phyloP scores from a whole-genome alignment of 1,140 invertebrate genomes.

The Stratiolaelaps scimitus region DNA sequence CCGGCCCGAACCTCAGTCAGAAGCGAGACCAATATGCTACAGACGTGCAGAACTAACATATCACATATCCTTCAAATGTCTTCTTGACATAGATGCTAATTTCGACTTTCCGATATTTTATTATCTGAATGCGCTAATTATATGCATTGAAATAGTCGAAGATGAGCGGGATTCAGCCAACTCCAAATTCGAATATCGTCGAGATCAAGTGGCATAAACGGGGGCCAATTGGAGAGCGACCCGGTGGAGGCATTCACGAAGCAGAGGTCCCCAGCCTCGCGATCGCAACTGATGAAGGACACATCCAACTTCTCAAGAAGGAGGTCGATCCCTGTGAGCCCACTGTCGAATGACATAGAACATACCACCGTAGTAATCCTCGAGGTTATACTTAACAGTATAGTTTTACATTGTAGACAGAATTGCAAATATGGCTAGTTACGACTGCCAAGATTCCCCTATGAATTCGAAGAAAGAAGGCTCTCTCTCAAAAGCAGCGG shows the following conservation, averaged over 20 bases:
- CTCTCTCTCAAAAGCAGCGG: conserved; percentile 42
- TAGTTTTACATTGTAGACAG: no score
- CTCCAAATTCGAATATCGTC: conserved; percentile 51
- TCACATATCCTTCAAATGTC: no score
- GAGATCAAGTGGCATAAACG: conserved; percentile 72
- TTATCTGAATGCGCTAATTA: conserved; percentile 21
- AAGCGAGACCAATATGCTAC: no score
- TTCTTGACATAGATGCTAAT: no score
- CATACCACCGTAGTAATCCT: conserved; percentile 29
- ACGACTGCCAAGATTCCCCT: no score
- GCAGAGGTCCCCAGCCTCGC: conserved; percentile 61
- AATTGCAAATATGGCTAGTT: no score
- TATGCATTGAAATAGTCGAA: conserved; percentile 48
- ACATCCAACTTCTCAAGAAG: conserved; percentile 71
- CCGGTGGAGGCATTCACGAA: background rate
- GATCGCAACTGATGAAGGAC: conserved; percentile 73
- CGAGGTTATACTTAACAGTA: background rate
- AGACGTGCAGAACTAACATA: no score
- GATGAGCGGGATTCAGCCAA: conserved; percentile 49
- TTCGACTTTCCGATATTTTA: no score
- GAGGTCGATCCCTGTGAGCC: conserved; percentile 68
- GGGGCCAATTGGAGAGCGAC: conserved; percentile 49
- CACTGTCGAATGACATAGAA: background rate
- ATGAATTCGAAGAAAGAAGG: no score
- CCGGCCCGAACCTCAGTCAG: no score